A percentile compares a stretch with the other conserved stretches of the same genome.
Conservation (phyloP, 2,888 invertebrate species). For the Ectemnius continuus region DNA sequence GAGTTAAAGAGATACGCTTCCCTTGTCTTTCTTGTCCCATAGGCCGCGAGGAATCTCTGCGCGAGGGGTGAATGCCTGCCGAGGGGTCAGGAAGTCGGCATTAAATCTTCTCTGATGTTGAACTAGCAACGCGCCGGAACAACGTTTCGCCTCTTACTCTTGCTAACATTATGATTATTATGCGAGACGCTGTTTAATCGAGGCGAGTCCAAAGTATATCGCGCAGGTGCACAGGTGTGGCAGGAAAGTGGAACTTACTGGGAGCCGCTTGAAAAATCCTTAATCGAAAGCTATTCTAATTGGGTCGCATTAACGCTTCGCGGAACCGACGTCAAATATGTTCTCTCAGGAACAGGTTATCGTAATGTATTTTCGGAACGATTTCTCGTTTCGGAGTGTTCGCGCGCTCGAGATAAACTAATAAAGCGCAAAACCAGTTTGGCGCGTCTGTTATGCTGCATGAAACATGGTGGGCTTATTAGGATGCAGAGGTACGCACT, state of each 20-base stretch:
- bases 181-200: slow-evolving; percentile 41
- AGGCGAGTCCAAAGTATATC: slow-evolving; percentile 8
- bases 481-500: slow-evolving; percentile 18
- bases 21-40: slow-evolving; percentile 53
- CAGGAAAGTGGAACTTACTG: background rate
- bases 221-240: background rate
- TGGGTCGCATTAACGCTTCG: slow-evolving; percentile 38
- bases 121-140: slow-evolving; percentile 42
- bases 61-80: slow-evolving; percentile 30
- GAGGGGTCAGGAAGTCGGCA: slow-evolving; percentile 67
- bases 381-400: slow-evolving; percentile 43
- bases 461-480: slow-evolving; percentile 25
- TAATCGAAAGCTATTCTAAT: slow-evolving; percentile 41
- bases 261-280: background rate
- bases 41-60: slow-evolving; percentile 31
- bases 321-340: slow-evolving; percentile 29
- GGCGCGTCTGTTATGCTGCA: slow-evolving; percentile 40
- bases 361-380: slow-evolving; percentile 30
- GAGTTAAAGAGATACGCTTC: slow-evolving; percentile 70
- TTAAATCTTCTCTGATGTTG: slow-evolving; percentile 68
- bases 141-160: slow-evolving; percentile 42
- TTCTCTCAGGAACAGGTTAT: slow-evolving; percentile 40
- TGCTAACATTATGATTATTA: slow-evolving; percentile 54
- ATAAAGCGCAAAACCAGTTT: slow-evolving; percentile 47
- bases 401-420: slow-evolving; percentile 39